Evolutionary conservation across 2,113 vertebrate species (phyloP).

Genomic region (Sorex fumeus): DNA sequence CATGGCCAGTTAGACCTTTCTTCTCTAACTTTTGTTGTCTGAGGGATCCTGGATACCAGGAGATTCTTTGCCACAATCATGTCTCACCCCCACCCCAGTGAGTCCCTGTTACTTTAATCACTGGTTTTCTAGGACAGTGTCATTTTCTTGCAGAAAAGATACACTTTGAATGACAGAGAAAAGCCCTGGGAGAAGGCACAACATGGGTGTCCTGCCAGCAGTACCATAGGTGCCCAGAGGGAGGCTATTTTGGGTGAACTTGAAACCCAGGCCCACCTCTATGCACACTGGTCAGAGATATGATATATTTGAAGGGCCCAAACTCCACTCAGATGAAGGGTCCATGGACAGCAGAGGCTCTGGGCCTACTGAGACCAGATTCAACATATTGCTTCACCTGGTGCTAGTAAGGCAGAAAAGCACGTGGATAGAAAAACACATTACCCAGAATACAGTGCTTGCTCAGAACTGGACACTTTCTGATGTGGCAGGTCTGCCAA

Average conservation of each 20-base stretch:
- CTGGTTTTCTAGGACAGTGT: background rate
- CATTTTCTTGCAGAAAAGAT: background rate
- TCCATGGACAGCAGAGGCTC: background rate
- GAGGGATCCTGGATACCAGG: background rate
- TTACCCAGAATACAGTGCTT: background rate
- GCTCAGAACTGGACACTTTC: background rate
- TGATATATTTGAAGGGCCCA: background rate
- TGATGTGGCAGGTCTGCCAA: background rate
- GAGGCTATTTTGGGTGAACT: background rate
- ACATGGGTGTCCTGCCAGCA: background rate
- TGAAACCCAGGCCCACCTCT: no score
- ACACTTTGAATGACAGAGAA: background rate
- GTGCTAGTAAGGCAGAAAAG: background rate
- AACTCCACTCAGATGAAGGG: background rate
- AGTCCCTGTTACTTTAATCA: background rate
- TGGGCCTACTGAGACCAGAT: background rate
- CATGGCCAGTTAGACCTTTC: background rate
- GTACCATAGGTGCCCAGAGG: background rate
- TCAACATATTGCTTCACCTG: background rate
- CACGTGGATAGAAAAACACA: background rate
- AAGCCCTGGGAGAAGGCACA: background rate
- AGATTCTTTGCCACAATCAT: background rate
- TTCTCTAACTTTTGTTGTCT: background rate
- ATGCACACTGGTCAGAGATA: background rate
- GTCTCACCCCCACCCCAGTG: rapidly evolving